Conservation (phyloP, 1,140 invertebrate species). For the Brachionus asplanchnoidis region DNA sequence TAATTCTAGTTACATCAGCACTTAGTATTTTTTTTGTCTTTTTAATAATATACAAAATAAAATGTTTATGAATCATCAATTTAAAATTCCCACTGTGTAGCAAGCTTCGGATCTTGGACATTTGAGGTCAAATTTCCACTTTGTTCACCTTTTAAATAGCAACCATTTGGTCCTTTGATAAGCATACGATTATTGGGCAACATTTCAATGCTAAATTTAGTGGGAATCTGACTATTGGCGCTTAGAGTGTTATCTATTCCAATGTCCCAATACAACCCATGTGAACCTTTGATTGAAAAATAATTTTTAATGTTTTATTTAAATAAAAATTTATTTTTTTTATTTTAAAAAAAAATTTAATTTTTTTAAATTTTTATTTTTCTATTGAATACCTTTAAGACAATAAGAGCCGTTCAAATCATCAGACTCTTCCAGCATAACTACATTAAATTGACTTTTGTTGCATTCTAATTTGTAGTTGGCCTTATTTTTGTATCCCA, state of each 20-base stretch:
- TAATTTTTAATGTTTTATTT: neutral
- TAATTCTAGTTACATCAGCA: neutral
- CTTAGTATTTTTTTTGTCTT: neutral
- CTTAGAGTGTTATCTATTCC: constrained; percentile 73
- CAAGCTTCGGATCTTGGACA: constrained; percentile 67
- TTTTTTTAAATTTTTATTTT: no score
- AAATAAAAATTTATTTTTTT: no score
- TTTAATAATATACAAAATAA: neutral
- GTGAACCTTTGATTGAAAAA: constrained; percentile 17
- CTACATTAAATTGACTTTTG: constrained; percentile 86
- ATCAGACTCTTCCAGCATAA: constrained; percentile 70
- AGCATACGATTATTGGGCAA: constrained; percentile 76
- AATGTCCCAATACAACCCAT: constrained; percentile 66
- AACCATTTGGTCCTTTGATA: constrained; percentile 71
- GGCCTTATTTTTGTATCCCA: constrained; percentile 74
- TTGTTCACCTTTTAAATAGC: constrained; percentile 83
- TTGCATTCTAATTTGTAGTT: constrained; percentile 83
- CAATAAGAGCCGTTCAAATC: constrained; percentile 77
- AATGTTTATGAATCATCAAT: neutral
- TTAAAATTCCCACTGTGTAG: constrained; percentile 80
- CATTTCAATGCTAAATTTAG: constrained; percentile 83
- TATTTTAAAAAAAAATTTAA: neutral
- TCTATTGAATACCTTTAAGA: constrained; percentile 73
- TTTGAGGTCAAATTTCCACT: constrained; percentile 83
- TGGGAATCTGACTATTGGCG: constrained; percentile 76